phyloP scores from a whole-genome alignment of 2,888 invertebrate genomes.

The Alloscopus bannaensis region DNA sequence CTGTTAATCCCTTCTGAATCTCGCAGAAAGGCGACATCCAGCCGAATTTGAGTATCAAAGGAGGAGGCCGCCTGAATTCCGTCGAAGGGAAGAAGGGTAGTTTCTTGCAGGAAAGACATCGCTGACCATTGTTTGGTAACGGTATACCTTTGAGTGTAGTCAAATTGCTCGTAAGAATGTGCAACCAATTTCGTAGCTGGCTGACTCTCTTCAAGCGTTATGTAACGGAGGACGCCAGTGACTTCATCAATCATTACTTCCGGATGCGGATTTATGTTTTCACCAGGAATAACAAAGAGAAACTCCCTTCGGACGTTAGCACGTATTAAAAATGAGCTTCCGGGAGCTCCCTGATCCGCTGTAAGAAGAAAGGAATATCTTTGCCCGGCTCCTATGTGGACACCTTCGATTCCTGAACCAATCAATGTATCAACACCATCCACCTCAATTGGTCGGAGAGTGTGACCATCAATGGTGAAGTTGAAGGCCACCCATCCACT shows the following conservation, averaged over 20 bases:
- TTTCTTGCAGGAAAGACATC: constrained; percentile 28
- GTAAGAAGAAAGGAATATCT: constrained; percentile 66
- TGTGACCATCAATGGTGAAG: constrained; percentile 65
- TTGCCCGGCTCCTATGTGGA: constrained; percentile 50
- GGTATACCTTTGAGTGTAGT: background rate
- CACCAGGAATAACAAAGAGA: constrained; percentile 25
- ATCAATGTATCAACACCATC: constrained; percentile 55
- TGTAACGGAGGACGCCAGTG: constrained; percentile 56
- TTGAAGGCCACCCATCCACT: constrained; percentile 50
- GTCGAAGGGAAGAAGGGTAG: constrained; percentile 41
- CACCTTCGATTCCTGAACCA: background rate
- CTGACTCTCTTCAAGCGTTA: background rate
- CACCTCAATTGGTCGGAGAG: constrained; percentile 54
- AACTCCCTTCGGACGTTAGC: constrained; percentile 36
- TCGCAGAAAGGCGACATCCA: constrained; percentile 30
- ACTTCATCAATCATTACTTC: constrained; percentile 47
- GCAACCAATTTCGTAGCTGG: background rate
- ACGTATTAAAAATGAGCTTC: constrained; percentile 45
- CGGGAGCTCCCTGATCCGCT: background rate
- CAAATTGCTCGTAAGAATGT: constrained; percentile 8
- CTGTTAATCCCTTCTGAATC: constrained; percentile 41
- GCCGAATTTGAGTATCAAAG: constrained; percentile 43
- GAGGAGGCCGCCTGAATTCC: constrained; percentile 34
- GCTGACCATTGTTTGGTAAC: constrained; percentile 8
- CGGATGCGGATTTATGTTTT: constrained; percentile 60